Conservation (phyloP, 2,113 vertebrate genomes). For the cattle (Bos taurus) region ARS-UCD2.0 NC_037351.1:22999501-23000000, state of each 20-base stretch:
- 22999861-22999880: background rate
- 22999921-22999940: background rate
- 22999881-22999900: background rate
- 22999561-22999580: background rate
- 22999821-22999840: background rate
- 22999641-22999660: background rate
- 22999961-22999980: background rate
- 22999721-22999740: background rate
- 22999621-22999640: background rate
- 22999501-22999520: background rate
- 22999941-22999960: background rate
- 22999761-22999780: background rate
- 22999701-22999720: background rate
- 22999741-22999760: background rate
- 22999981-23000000: background rate
- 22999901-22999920: background rate
- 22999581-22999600: background rate
- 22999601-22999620: background rate
- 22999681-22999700: background rate
- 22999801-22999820: background rate
- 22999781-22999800: background rate
- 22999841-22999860: background rate
- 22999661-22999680: background rate
- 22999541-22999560: background rate
- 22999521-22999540: background rate